Evolutionary conservation across 1,140 invertebrate species (phyloP), one percentile per base, ranked within the genome.

Genomic region (Amyelois transitella): DNA sequence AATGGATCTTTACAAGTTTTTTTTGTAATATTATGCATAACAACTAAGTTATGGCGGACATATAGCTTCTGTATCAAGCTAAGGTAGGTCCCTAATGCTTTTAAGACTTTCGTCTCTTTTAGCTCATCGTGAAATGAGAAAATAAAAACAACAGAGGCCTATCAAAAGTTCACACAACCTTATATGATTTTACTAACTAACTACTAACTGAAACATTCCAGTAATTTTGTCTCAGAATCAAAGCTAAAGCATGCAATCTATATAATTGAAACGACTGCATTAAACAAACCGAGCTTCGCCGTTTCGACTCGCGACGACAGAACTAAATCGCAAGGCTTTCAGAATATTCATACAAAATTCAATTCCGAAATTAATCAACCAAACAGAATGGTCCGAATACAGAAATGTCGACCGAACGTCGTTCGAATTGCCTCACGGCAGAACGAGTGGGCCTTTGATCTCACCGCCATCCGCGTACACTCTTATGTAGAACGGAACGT

Each of bases 381-480:
- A 38, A 38, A 38, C 32, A 38, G 32, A 38, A 38, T 38, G 32
- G 32, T 38, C 22, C 32, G 32, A 38, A 38, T 38, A 38, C 32
- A 38, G 32, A 38, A 38, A 4, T 8, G 32, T 38, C 32, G 32
- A 38, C 32, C 32, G 32, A 38, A 38, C 5, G 4, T 48, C 45
- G 45, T 21, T 48, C 20, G 18, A n/a, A 48, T 21, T 21, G 45
- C 7, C 45, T 21, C 45, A 48, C 45, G 45, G 45, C 45, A 20
- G 18, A 77, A 80, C 77, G 77, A 77, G 66, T 74, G 56, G 59
- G 66, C 63, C 74, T 82, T 82, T 82, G 79, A 82, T 75, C 75
- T 70, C 51, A 32, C 55, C 57, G 60, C 58, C 66, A 64, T 71
- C 64, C 70, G 65, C 62, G 65, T 69, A 64, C 72, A 62, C 64